phyloP scores from a whole-genome alignment of 2,888 invertebrate genomes.

The Archaeoteleia sp. region DNA sequence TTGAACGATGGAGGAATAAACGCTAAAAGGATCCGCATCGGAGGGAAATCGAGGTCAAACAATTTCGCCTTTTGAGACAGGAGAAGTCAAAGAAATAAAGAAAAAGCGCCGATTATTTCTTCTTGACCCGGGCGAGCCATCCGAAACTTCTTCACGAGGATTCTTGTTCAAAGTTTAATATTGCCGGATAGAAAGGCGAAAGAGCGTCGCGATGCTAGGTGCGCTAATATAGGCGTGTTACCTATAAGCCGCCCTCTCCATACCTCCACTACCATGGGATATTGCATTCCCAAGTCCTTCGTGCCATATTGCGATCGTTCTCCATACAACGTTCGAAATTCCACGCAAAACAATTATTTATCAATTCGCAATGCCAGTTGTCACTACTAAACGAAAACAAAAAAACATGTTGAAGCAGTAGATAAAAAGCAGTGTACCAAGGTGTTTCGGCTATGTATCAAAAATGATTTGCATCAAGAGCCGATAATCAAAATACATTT shows the following conservation, averaged over 20 bases:
- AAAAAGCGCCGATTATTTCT: slow-evolving; percentile 49
- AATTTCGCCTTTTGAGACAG: slow-evolving; percentile 35
- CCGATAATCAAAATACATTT: too few species aligned
- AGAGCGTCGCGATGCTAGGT: slow-evolving; percentile 57
- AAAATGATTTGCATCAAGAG: too few species aligned
- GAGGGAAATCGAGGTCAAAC: slow-evolving; percentile 45
- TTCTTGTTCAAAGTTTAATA: slow-evolving; percentile 68
- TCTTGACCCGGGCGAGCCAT: slow-evolving; percentile 47
- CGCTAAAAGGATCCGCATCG: slow-evolving; percentile 42
- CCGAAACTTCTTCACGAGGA: slow-evolving; percentile 68
- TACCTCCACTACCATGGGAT: slow-evolving; percentile 29
- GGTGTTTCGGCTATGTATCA: too few species aligned
- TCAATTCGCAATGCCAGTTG: slow-evolving; percentile 7
- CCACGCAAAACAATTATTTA: slow-evolving; percentile 34
- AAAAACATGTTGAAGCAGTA: too few species aligned
- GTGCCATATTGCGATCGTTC: slow-evolving; percentile 34
- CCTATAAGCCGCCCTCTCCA: slow-evolving; percentile 53
- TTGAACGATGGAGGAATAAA: too few species aligned
- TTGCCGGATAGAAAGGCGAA: slow-evolving; percentile 65
- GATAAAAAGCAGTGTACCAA: too few species aligned
- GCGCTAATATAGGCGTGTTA: slow-evolving; percentile 52
- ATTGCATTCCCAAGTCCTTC: slow-evolving; percentile 42
- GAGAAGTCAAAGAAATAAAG: slow-evolving; percentile 43
- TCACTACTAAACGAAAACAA: slow-evolving; percentile 18
- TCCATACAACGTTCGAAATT: slow-evolving; percentile 17